Evolutionary conservation across 2,113 vertebrate genomes (phyloP), one percentile per base, ranked within the genome.

Genomic region (Oriolus oriolus): DNA sequence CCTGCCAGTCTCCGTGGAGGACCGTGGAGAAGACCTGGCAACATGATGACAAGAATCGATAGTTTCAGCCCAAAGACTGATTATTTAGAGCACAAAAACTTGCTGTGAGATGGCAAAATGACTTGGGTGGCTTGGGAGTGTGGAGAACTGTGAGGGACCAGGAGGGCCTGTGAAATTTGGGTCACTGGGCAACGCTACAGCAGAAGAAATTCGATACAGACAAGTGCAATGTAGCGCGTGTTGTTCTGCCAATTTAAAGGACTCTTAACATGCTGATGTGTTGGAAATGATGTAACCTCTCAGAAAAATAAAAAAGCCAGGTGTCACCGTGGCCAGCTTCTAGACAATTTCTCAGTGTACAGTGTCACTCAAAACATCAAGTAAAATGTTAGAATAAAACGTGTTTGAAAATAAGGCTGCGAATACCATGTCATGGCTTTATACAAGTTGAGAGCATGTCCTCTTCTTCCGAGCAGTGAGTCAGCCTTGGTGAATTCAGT

Each of bases 291-390:
- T 89, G 73, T 66, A 95, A 91, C 78, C 85, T 93, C 89, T 92
- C 21, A 65, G 86, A 63, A 95, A 64, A 92, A 92, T 77, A 94
- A 94, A 56, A 56, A 84, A 49, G 71, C 59, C 52, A 85, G 84
- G 54, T 69, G 70, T 84, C 81, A 83, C 74, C 3, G 9, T 49
- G 59, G 93, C n/a, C 63, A 85, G 66, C 50, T 95, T 63, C 77
- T 91, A 87, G 94, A 93, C 90, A 81, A 85, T 33, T 89, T 90
- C 90, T 89, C 50, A 44, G 39, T 49, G 80, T 44, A 84, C 33
- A n/a, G 57, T 76, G 81, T 92, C 94, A 93, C 63, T 95, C 90
- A 79, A 92, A 96, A 82, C 50, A 90, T 33, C 77, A 84, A 93
- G 70, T 39, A 83, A 93, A 47, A 91, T 73, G 80, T 79, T 71